Percentiles rank a stretch among this genome's conserved stretches.
Evolutionary conservation across 1,140 invertebrate species (phyloP).

Genomic region (Elymnias hypermnestra): DNA sequence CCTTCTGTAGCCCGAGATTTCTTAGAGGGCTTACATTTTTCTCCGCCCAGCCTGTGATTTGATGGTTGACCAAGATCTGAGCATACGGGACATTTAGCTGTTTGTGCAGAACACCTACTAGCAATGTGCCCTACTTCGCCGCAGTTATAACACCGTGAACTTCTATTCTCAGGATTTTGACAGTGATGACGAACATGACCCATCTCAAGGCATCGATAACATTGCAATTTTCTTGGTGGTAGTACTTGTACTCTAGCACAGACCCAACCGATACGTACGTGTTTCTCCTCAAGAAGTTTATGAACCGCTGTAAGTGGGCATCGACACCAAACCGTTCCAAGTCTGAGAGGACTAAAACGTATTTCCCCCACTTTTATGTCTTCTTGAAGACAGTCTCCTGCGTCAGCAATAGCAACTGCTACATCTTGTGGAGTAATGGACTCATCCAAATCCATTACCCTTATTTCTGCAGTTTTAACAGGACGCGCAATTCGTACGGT

Average conservation of each 20-base stretch:
- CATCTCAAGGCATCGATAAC: conserved; percentile 7
- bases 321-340: conserved; percentile 1
- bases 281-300: too few species aligned
- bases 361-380: conserved; percentile 21
- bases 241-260: too few species aligned
- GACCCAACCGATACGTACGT: too few species aligned
- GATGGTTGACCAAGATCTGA: too few species aligned
- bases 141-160: conserved; percentile 9
- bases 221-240: background rate
- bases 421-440: conserved; percentile 18
- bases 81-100: too few species aligned
- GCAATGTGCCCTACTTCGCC: conserved; percentile 9
- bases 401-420: conserved; percentile 15
- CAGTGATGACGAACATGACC: conserved; percentile 6
- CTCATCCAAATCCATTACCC: conserved; percentile 21
- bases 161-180: background rate
- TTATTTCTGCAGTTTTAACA: conserved; percentile 15
- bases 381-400: conserved; percentile 9
- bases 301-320: too few species aligned
- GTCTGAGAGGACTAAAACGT: background rate
- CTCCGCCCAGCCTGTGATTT: too few species aligned
- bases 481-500: conserved; percentile 13
- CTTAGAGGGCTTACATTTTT: too few species aligned
- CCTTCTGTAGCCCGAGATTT: too few species aligned
- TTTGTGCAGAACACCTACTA: background rate